Conservation (phyloP, 2,113 vertebrate species). For the Cyanoramphus novaezelandiae region DNA sequence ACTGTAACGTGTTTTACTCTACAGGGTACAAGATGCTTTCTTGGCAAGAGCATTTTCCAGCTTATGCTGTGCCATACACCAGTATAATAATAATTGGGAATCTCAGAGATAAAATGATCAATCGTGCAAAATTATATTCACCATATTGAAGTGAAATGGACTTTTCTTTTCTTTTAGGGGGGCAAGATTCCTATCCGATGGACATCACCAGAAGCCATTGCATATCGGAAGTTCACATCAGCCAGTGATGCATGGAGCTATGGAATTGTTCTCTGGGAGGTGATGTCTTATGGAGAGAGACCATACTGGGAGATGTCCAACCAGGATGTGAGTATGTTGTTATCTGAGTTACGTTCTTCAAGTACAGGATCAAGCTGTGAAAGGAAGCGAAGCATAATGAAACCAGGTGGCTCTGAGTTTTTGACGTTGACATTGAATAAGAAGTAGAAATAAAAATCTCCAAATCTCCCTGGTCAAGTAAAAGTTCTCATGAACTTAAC, state of each 20-base stretch:
- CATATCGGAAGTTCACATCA: conserved; percentile 97
- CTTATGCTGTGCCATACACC: rapidly evolving
- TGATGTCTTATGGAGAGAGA: conserved; percentile 97
- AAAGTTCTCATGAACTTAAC: neutral
- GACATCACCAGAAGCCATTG: conserved; percentile 97
- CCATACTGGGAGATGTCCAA: conserved; percentile 99
- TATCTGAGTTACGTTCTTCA: conserved; percentile 29
- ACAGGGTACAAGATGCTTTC: neutral
- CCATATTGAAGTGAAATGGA: neutral
- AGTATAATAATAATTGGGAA: rapidly evolving
- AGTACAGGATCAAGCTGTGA: conserved; percentile 55
- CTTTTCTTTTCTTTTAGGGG: conserved; percentile 76
- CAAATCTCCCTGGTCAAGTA: neutral
- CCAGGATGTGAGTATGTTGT: conserved; percentile 90
- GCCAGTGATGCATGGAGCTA: conserved; percentile 98
- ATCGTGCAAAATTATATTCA: neutral
- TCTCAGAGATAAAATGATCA: neutral
- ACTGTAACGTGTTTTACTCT: neutral
- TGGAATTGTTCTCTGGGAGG: conserved; percentile 97
- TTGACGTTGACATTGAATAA: conserved; percentile 18
- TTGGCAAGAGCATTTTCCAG: neutral
- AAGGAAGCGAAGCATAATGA: conserved; percentile 59
- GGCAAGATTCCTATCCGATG: conserved; percentile 98
- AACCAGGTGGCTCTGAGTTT: conserved; percentile 60
- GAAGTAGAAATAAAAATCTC: neutral